Base-by-base conservation (phyloP, 2,113 vertebrate genomes). In the Ibidorhyncha struthersii region DNA sequence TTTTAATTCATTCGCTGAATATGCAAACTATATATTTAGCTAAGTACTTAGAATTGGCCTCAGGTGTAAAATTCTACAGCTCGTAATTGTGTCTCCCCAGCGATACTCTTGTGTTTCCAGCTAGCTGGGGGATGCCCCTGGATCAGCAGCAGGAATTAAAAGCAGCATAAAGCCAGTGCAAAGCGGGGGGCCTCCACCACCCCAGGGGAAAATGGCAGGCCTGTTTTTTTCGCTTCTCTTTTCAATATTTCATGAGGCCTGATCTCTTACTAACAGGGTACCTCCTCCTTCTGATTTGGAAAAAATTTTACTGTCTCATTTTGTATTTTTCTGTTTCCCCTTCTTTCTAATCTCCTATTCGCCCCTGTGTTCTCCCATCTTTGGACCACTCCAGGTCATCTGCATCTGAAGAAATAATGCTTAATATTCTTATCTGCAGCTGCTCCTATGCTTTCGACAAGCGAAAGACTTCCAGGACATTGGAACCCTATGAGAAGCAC, bases 1-100 rank as follows among this genome's bases (percentile, higher is more conserved):
- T 76, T 92, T 77, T 82, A 94, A 93, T 91, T 89, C 10, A 32
- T 67, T 82, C 76, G 59, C n/a, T 71, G 41, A 84, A 81, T 93
- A 89, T 47, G 76, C 73, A 91, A 85, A 89, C 40, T 77, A 38
- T 78, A 16, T 77, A 66, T 86, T 93, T 80, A 93, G 65, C 29
- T 58, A 87, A 89, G 61, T 22, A 21, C 53, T 88, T 65, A 27
- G 79, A 91, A 84, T 50, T 90, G 36, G 69, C 70, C 87, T 83
- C 83, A 74, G 81, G 66, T 92, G 58, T 83, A 94, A 71, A 32
- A 47, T 67, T 56, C 43, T 58, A 36, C 18, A 85, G 82, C 22
- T 17, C 6, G 2, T 58, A 53, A n/a, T 49, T 38, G 38, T 40
- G 74, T 47, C 30, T 89, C 61, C 61, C 41, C 52, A 41, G 72